Evolutionary conservation across 2,797 vertebrate species (phyloP).

Genomic region (Australoheros facetus): DNA sequence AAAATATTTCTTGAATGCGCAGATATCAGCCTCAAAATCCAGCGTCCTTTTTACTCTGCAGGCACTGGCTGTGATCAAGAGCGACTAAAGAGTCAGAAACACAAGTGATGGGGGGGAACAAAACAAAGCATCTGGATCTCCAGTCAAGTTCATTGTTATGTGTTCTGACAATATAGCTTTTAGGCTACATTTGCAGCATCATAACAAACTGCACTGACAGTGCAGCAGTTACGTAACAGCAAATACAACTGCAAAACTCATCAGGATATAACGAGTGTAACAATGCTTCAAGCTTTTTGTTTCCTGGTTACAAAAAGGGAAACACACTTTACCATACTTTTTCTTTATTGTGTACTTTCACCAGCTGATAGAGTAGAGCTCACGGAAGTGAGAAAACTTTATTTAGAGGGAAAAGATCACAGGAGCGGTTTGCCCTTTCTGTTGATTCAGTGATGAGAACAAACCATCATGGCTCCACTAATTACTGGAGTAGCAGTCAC

Average conservation of each 20-base stretch:
- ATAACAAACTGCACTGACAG: neutral
- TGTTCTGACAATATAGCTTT: neutral
- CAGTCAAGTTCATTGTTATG: neutral
- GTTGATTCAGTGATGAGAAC: constrained; percentile 15
- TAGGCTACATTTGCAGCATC: neutral
- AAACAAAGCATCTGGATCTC: neutral
- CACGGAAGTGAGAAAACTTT: constrained; percentile 2
- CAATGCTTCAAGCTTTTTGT: neutral
- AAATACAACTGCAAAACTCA: neutral
- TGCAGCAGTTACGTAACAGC: neutral
- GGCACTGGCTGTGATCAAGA: neutral
- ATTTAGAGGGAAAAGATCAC: constrained; percentile 9
- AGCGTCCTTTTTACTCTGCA: neutral
- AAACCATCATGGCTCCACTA: neutral
- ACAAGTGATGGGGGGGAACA: fast-evolving
- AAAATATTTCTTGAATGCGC: neutral
- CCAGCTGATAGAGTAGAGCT: neutral
- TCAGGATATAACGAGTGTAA: neutral
- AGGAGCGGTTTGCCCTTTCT: constrained; percentile 19
- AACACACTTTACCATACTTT: no score
- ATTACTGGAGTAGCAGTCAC: constrained; percentile 22
- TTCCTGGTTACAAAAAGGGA: neutral
- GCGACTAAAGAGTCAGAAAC: neutral
- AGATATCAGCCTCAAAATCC: neutral
- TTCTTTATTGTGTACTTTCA: neutral